Conservation (phyloP, 2,797 vertebrate species). For the Morus bassanus region DNA sequence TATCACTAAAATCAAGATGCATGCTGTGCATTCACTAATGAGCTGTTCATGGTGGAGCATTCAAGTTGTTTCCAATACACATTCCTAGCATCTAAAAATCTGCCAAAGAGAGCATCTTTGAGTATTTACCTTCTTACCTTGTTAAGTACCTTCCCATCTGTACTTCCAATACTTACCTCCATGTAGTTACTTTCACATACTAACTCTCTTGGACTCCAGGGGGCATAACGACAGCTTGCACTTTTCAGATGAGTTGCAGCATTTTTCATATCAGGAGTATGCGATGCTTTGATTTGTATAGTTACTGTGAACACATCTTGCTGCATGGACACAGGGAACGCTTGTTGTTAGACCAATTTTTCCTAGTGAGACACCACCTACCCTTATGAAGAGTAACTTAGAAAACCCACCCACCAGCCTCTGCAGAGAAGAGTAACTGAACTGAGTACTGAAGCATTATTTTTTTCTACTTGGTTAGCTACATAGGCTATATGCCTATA, state of each 20-base stretch:
- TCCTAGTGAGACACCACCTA: not conserved
- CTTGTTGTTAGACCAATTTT: not conserved
- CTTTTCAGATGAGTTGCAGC: conserved; percentile 63
- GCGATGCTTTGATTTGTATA: conserved; percentile 70
- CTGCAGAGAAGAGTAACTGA: not conserved
- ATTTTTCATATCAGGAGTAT: conserved; percentile 6
- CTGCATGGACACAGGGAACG: conserved; percentile 47
- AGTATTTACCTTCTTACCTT: conserved; percentile 58
- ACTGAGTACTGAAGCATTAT: not conserved
- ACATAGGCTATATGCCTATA: not conserved
- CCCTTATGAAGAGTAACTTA: not conserved
- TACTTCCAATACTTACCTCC: conserved; percentile 74
- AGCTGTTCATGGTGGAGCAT: not conserved
- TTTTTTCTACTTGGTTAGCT: not conserved
- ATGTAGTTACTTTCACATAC: conserved; percentile 84
- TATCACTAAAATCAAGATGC: not conserved
- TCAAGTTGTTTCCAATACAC: not conserved
- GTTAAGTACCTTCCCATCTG: not conserved
- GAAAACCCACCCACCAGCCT: not conserved
- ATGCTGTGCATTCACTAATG: not conserved
- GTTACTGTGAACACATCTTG: conserved; percentile 74
- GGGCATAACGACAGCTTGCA: conserved; percentile 72
- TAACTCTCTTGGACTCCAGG: conserved; percentile 78
- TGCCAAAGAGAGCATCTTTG: not conserved
- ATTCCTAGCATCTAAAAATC: not conserved